Evolutionary conservation across 2,113 vertebrate species (phyloP).

Genomic region (Steatornis caripensis): DNA sequence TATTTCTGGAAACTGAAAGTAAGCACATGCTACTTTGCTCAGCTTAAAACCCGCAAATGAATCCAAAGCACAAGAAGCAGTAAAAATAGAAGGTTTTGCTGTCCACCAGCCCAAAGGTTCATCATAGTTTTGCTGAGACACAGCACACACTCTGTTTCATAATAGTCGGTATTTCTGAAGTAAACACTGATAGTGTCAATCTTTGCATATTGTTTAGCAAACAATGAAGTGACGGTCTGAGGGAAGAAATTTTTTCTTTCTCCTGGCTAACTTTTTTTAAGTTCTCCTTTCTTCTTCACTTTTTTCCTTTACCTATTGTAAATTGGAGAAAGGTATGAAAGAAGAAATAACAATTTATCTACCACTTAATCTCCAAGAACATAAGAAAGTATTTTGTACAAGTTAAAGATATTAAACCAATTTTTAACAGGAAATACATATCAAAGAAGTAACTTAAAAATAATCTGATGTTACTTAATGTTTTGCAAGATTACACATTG

Average conservation of each 20-base stretch:
- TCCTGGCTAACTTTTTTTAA: not conserved
- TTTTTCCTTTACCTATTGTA: not conserved
- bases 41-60: not conserved
- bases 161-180: not conserved
- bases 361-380: not conserved
- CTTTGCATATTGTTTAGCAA: not conserved
- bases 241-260: not conserved
- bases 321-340: not conserved
- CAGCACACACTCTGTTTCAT: not conserved
- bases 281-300: not conserved
- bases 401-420: not conserved
- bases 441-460: not conserved
- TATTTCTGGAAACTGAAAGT: not conserved
- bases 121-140: not conserved
- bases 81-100: not conserved
- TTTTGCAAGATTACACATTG: not conserved
- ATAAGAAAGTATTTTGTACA: not conserved
- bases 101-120: not conserved
- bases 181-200: not conserved
- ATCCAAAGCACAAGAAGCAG: not conserved
- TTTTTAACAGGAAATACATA: not conserved
- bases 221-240: not conserved
- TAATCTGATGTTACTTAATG: not conserved
- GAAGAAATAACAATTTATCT: not conserved
- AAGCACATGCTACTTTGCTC: not conserved